These are phyloP conservation scores for Brachionus paranguensis DNA, from an alignment of 1,140 invertebrate genomes.

Conservation along the genomic window DNA sequence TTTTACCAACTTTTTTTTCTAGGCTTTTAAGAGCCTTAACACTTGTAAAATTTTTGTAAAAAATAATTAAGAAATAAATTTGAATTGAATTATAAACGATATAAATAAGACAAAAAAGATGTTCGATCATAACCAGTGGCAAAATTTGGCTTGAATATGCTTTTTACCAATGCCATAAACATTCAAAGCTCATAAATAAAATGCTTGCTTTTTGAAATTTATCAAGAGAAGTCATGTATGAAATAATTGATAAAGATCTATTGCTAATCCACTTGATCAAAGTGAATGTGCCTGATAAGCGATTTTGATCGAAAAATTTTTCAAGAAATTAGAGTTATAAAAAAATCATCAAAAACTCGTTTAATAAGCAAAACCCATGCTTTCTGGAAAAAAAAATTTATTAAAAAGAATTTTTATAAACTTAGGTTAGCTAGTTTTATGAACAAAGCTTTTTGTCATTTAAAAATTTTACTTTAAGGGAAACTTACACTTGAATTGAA, in stretches of 20 bases:
- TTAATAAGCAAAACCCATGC: too few relatives aligned
- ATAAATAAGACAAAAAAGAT: not conserved
- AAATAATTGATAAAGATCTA: not conserved
- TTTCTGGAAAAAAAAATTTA: too few relatives aligned
- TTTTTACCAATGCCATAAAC: not conserved
- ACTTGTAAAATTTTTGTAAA: not conserved
- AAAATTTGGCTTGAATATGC: not conserved
- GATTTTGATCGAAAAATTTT: not conserved
- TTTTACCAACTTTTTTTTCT: not conserved
- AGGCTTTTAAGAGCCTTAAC: not conserved
- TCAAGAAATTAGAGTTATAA: too few relatives aligned
- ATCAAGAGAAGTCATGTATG: conserved; percentile 25
- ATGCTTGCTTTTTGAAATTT: not conserved
- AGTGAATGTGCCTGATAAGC: not conserved
- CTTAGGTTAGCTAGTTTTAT: too few relatives aligned
- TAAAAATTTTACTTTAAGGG: too few relatives aligned
- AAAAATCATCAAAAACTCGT: too few relatives aligned
- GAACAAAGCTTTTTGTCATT: too few relatives aligned
- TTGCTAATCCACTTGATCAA: conserved; percentile 28
- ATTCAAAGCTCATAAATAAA: not conserved
- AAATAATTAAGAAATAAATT: not conserved
- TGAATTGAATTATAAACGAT: not conserved
- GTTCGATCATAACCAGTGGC: not conserved
- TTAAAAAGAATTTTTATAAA: too few relatives aligned
- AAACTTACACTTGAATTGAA: too few relatives aligned